Base-by-base conservation (phyloP, 37 sponge, comb jelly and placozoan species). In the Bolinopsis microptera region DNA sequence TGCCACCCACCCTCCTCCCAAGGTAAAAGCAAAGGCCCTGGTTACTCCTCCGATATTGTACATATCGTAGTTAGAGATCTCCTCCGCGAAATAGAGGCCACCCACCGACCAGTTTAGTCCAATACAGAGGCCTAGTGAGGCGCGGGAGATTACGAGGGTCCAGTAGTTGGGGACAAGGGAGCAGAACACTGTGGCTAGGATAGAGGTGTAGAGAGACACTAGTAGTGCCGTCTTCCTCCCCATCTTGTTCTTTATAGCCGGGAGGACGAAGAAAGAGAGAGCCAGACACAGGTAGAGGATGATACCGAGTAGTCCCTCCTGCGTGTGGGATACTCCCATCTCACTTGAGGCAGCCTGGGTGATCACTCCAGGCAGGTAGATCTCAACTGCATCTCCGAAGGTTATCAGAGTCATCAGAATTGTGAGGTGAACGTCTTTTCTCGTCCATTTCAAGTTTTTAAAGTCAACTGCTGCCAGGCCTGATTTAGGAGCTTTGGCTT, bases 401-500 rank as follows among this genome's bases (percentile, higher is more conserved):
- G 74, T 70, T 22, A 70, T 22, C 25, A 70, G 74, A 24, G 74
- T 70, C 74, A 70, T 22, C 74, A 70, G 3, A 2, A 70, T n/a
- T 28, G 74, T n/a, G 16, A 70, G 74, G 25, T 22, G 25, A 28
- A 70, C 2, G 21, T 70, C 74, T 26, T 26, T 70, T 26, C 30
- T 8, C 21, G 74, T 70, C 24, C 30, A 70, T 1, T 22, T 8
- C 26, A 70, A n/a, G 74, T 70, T 70, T 2, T 26, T 70, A n/a
- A 70, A 70, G 74, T 70, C 74, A 26, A 70, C 74, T 5, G 25
- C 16, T n/a, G 74, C 74, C 26, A 70, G 74, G 26, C 74, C 74
- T 8, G 74, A 28, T n/a, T 70, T 70, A n/a, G n/a, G n/a, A n/a
- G n/a, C n/a, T n/a, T n/a, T n/a, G n/a, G n/a, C n/a, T n/a, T n/a